phyloP scores from a whole-genome alignment of 2,797 vertebrate species.

The Heliangelus exortis region DNA sequence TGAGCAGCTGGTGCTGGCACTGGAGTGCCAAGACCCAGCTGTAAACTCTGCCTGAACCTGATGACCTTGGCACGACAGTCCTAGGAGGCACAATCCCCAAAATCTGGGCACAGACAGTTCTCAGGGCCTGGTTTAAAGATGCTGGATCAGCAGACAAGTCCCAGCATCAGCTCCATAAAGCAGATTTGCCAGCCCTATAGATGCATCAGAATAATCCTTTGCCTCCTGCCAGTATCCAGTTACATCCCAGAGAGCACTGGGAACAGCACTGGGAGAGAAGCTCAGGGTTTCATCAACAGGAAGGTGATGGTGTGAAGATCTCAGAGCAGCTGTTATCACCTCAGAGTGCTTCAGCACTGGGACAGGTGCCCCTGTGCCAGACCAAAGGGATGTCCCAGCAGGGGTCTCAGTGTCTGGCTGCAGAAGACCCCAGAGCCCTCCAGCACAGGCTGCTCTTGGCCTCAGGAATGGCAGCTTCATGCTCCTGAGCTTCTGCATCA shows the following conservation, averaged over 20 bases:
- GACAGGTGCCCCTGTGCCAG: not conserved
- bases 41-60: not conserved
- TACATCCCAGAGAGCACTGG: conserved; percentile 38
- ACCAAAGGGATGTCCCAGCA: not conserved
- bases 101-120: not conserved
- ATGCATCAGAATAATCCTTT: not conserved
- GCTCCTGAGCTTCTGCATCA: not conserved
- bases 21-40: not conserved
- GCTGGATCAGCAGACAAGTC: not conserved
- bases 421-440: not conserved
- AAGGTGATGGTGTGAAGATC: conserved; percentile 57
- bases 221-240: not conserved
- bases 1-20: not conserved
- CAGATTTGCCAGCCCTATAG: not conserved
- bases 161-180: not conserved
- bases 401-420: not conserved
- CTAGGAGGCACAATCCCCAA: not conserved
- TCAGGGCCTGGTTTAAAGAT: not conserved
- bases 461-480: not conserved
- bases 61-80: not conserved
- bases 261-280: not conserved
- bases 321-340: conserved; percentile 46
- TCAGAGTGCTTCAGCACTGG: not conserved
- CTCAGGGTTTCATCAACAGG: conserved; percentile 70
- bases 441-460: not conserved